These are phyloP conservation scores for Psilanteris sp. DNA, from an alignment of 1,140 invertebrate genomes.

Conservation along the genomic window DNA sequence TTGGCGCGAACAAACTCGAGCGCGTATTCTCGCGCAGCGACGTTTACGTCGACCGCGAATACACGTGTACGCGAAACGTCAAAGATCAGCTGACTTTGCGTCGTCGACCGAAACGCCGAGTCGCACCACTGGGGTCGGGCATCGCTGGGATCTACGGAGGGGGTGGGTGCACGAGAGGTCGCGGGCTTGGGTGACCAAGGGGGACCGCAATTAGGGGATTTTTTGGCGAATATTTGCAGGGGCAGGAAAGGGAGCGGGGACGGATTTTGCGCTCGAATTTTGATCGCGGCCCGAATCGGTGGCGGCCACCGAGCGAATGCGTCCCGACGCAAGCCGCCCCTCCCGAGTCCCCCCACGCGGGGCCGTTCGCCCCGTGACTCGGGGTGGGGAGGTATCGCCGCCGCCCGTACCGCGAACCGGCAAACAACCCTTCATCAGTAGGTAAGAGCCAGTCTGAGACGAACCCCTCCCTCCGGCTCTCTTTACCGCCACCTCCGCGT, in stretches of 20 bases:
- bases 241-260: conserved; percentile 33
- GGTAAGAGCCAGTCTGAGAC: too few species aligned
- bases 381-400: conserved; percentile 38
- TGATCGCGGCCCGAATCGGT: conserved; percentile 71
- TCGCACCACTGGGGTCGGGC: conserved; percentile 60
- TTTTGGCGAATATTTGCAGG: neutral
- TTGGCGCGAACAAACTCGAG: conserved; percentile 15
- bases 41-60: conserved; percentile 13
- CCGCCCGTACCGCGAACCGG: conserved; percentile 55
- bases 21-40: conserved; percentile 22
- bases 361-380: conserved; percentile 4
- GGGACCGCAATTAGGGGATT: neutral
- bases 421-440: conserved; percentile 66
- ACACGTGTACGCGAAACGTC: conserved; percentile 51
- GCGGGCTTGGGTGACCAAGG: too few species aligned
- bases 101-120: conserved; percentile 18
- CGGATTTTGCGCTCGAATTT: conserved; percentile 68
- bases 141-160: conserved; percentile 7
- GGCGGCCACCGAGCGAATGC: conserved; percentile 79
- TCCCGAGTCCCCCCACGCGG: conserved; percentile 67
- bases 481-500: too few species aligned
- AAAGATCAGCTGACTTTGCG: conserved; percentile 46
- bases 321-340: conserved; percentile 73
- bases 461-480: too few species aligned
- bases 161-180: too few species aligned